Evolutionary conservation across 2,888 invertebrate genomes (phyloP).

Genomic region (Dolichomitus sp.): DNA sequence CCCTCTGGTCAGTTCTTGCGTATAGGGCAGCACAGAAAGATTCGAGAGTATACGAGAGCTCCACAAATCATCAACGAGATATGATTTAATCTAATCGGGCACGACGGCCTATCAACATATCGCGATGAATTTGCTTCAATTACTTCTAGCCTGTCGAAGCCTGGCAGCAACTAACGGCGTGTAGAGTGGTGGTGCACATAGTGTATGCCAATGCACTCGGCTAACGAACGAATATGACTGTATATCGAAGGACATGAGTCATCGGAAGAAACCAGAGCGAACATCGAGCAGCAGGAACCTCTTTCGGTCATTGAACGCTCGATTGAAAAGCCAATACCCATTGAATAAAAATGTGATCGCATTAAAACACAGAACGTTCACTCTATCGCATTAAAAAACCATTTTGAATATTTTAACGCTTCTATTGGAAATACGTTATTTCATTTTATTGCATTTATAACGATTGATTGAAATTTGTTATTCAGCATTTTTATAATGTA

Average conservation of each 20-base stretch:
- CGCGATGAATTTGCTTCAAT: conserved; percentile 70
- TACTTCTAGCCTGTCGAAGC: conserved; percentile 67
- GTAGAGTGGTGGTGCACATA: conserved; percentile 11
- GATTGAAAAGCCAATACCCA: conserved; percentile 54
- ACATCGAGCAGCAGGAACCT: conserved; percentile 41
- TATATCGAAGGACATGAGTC: conserved; percentile 60
- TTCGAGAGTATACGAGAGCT: conserved; percentile 24
- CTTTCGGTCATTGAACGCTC: conserved; percentile 60
- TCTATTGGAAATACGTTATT: conserved; percentile 42
- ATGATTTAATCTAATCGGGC: conserved; percentile 70
- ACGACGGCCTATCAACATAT: conserved; percentile 60
- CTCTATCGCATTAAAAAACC: conserved; percentile 39
- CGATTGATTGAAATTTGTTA: conserved; percentile 6
- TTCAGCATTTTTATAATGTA: no score
- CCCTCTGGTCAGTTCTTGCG: conserved; percentile 11
- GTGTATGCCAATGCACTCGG: conserved; percentile 3
- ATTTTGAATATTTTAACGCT: conserved; percentile 62
- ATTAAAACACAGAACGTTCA: conserved; percentile 13
- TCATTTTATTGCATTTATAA: conserved; percentile 18
- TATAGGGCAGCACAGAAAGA: conserved; percentile 30
- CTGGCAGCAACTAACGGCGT: conserved; percentile 30
- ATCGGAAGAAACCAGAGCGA: conserved; percentile 62
- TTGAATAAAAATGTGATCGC: conserved; percentile 30
- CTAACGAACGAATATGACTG: conserved; percentile 40
- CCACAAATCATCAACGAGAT: conserved; percentile 65